Percentiles rank a stretch among this genome's conserved stretches.
Conservation (phyloP, 2,797 vertebrate species). For the Neosilurus hyrtlii region DNA sequence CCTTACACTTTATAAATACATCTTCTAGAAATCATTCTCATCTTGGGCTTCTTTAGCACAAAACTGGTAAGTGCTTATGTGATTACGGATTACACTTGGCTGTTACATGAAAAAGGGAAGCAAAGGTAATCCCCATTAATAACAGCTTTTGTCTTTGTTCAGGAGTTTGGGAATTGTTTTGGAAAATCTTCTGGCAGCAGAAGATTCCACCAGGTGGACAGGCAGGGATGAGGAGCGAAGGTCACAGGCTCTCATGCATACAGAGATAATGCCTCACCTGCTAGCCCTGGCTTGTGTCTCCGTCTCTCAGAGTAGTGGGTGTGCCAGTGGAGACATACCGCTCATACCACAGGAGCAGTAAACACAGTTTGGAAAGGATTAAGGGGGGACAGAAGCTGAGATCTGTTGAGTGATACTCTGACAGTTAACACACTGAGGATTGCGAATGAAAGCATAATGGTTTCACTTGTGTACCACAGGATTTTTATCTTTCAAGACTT, state of each 20-base stretch:
- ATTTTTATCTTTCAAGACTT: conserved; percentile 8
- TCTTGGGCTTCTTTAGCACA: not conserved
- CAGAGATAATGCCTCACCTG: conserved; percentile 52
- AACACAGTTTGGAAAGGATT: conserved; percentile 45
- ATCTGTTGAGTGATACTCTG: conserved; percentile 34
- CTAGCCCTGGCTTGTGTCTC: conserved; percentile 49
- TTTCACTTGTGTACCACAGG: conserved; percentile 31
- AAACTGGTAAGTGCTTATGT: not conserved
- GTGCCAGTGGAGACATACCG: conserved; percentile 48
- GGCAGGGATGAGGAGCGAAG: conserved; percentile 34
- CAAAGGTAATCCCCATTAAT: not conserved
- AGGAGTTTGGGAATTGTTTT: conserved; percentile 44
- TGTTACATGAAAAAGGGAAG: not conserved
- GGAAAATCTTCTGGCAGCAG: not conserved
- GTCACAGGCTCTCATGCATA: conserved; percentile 33
- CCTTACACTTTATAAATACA: not conserved
- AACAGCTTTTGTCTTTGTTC: conserved; percentile 11
- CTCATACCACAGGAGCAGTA: conserved; percentile 48
- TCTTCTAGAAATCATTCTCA: not conserved
- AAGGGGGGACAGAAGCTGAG: conserved; percentile 20
- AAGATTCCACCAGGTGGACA: conserved; percentile 37
- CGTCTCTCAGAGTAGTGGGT: conserved; percentile 44
- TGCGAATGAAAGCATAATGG: conserved; percentile 34
- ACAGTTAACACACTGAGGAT: conserved; percentile 26
- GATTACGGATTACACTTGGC: not conserved